These are phyloP conservation scores for Chloroclysta siterata DNA, from an alignment of 2,888 invertebrate genomes.

Conservation along the genomic window DNA sequence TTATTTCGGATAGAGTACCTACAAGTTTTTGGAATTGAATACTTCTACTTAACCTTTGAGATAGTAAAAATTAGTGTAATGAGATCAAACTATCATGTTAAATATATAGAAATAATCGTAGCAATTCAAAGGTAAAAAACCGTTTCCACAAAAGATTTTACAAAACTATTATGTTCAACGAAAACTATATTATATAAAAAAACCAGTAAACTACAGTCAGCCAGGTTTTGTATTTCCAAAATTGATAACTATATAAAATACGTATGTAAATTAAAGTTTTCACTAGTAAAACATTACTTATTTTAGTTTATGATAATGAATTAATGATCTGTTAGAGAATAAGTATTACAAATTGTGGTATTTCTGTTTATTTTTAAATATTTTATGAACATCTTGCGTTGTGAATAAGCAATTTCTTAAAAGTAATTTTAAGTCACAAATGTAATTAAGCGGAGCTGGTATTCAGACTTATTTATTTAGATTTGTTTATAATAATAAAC, in stretches of 20 bases:
- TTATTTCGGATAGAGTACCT: not conserved
- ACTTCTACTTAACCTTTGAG: not conserved
- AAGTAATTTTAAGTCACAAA: conserved; percentile 28
- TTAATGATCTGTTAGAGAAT: conserved; percentile 7
- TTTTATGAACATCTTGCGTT: conserved; percentile 28
- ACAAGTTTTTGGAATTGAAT: conserved; percentile 12
- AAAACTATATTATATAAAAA: no score
- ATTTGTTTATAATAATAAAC: conserved; percentile 28
- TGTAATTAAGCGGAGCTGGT: conserved; percentile 31
- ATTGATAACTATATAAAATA: not conserved
- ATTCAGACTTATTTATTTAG: conserved; percentile 36
- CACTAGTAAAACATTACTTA: not conserved
- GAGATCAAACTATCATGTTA: conserved; percentile 1
- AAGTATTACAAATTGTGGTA: not conserved
- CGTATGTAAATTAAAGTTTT: not conserved
- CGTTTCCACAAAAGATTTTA: no score
- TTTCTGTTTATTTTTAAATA: not conserved
- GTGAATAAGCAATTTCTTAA: conserved; percentile 29
- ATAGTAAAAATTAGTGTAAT: not conserved
- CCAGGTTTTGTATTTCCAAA: not conserved
- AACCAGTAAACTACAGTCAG: no score
- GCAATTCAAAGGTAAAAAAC: no score
- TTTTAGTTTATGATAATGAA: not conserved
- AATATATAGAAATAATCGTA: no score
- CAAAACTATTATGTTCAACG: no score